These are phyloP conservation scores for Bombus confusus DNA, from an alignment of 1,140 invertebrate species.

Conservation along the genomic window DNA sequence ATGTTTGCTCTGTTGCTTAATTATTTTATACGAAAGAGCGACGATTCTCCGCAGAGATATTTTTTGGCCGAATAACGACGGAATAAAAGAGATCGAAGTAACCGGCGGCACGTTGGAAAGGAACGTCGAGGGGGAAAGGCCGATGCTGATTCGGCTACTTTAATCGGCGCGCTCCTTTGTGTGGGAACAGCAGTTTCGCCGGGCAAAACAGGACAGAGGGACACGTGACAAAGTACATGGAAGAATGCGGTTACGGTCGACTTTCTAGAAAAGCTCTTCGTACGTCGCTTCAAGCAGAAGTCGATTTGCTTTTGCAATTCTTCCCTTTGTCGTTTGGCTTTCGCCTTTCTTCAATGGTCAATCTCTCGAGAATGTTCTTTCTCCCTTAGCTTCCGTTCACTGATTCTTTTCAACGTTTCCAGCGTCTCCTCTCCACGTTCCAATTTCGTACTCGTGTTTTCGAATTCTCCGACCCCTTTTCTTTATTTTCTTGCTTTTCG, in stretches of 20 bases:
- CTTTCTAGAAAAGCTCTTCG: background rate
- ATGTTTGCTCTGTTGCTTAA: too few relatives aligned
- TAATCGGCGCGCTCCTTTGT: background rate
- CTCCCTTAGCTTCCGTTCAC: background rate
- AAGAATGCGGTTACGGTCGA: background rate
- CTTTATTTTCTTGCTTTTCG: too few relatives aligned
- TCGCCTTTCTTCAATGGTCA: background rate
- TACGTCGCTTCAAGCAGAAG: too few relatives aligned
- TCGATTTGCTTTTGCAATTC: conserved; percentile 4
- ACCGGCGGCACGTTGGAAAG: background rate
- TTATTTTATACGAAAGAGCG: too few relatives aligned
- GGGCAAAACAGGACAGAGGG: background rate
- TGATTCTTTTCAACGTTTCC: background rate
- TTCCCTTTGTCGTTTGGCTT: background rate
- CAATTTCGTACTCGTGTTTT: background rate
- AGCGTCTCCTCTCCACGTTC: background rate
- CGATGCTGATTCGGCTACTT: conserved; percentile 15
- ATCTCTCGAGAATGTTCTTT: background rate
- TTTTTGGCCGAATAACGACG: background rate
- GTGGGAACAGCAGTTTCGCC: background rate
- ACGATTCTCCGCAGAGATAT: too few relatives aligned
- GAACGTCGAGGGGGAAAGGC: background rate
- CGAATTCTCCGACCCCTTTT: background rate
- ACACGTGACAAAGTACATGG: conserved; percentile 1
- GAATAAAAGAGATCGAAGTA: background rate